Evolutionary conservation across 2,113 vertebrate species (phyloP), one percentile per base, ranked within the genome.

Genomic region (Sapajus apella): DNA sequence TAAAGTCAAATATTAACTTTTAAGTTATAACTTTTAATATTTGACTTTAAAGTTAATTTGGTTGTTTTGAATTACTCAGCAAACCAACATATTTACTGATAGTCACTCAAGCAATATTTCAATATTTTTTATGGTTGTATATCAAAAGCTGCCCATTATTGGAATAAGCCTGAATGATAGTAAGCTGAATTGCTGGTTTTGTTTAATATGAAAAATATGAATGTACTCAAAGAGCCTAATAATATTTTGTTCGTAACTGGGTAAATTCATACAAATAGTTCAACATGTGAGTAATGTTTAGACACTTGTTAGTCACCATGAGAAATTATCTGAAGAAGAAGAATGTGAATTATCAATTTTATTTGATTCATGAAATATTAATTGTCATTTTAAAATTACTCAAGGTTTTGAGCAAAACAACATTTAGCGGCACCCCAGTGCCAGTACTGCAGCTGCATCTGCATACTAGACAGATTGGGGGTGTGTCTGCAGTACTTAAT

Each of bases 381-480:
- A 97, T 94, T 92, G 55, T 90, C 70, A 37, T 82, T 97, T 85
- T 72, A n/a, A 95, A 97, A 92, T 9, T 10, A 25, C 56, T 92
- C 43, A 95, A 70, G 27, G 43, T 75, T 96, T 96, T 81, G 76
- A 80, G 75, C 58, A 77, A 91, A 98, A 90, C 50, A 95, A 84
- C 35, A n/a, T 95, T 90, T 89, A 88, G 58, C 82, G 97, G n/a
- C 32, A n/a, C 40, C 6, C 20, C 73, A 61, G 68, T 90, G 97
- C 95, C 97, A 96, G 79, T 55, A 32, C 55, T 97, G 58, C 96
- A 97, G 95, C 87, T 96, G 75, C 43, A 91, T 76, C 92, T 87
- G 40, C 35, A 52, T 88, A 73, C 88, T 43, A 77, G 94, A 97
- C 98, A 98, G 98, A 97, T 56, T 96, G 97, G 95, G 89, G 98